Conservation (phyloP, 2,113 vertebrate species). For the Callospermophilus lateralis region DNA sequence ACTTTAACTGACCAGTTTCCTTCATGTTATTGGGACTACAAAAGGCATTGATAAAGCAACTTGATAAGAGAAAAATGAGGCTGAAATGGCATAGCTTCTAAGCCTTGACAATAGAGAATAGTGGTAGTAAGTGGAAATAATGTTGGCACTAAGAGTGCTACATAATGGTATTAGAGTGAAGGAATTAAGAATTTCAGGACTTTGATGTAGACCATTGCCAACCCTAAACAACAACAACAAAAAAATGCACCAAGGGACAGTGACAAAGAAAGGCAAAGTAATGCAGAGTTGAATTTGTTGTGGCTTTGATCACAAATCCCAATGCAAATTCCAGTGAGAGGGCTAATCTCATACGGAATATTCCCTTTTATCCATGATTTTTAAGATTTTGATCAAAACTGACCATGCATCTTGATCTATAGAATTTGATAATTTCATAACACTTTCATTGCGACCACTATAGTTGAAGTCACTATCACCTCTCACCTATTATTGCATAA, state of each 20-base stretch:
- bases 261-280: not conserved
- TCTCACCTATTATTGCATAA: not conserved
- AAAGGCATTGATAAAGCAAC: not conserved
- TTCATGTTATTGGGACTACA: not conserved
- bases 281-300: slow-evolving; percentile 10
- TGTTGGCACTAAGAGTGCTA: not conserved
- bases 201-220: not conserved
- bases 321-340: not conserved
- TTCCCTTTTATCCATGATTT: not conserved
- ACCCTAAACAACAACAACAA: not conserved
- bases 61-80: not conserved
- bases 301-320: not conserved
- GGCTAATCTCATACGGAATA: not conserved
- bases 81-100: not conserved
- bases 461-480: not conserved
- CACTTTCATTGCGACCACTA: not conserved
- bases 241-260: not conserved
- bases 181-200: not conserved
- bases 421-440: slow-evolving; percentile 13
- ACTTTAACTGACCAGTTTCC: not conserved
- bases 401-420: not conserved
- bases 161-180: not conserved
- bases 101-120: not conserved
- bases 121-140: slow-evolving; percentile 30
- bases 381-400: slow-evolving; percentile 43